phyloP scores from a whole-genome alignment of 2,888 invertebrate genomes.

The Rhabditophanes sp. region DNA sequence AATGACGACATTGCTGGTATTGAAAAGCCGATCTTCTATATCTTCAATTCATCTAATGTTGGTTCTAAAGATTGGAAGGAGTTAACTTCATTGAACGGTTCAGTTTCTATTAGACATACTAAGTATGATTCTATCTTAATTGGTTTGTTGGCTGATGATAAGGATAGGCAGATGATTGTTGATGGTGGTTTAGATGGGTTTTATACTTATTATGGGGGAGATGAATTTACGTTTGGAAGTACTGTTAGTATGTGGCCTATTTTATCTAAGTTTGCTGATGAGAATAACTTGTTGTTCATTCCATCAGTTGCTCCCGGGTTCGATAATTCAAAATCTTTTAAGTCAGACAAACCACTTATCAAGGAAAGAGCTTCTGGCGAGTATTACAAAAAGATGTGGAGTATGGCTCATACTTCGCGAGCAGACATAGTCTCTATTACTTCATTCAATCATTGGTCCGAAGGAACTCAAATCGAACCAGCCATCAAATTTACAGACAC shows the following conservation, averaged over 20 bases:
- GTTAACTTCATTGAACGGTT: conserved; percentile 42
- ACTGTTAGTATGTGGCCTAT: conserved; percentile 44
- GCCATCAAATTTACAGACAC: conserved; percentile 48
- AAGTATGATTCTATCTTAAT: conserved; percentile 53
- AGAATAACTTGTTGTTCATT: conserved; percentile 54
- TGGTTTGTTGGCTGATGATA: conserved; percentile 52
- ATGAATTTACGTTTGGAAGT: conserved; percentile 56
- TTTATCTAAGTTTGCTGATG: conserved; percentile 24
- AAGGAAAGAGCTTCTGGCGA: conserved; percentile 51
- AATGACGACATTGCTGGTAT: no score
- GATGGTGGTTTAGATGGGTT: conserved; percentile 51
- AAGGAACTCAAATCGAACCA: conserved; percentile 61
- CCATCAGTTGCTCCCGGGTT: conserved; percentile 59
- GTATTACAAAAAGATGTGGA: conserved; percentile 52
- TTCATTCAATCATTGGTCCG: conserved; percentile 62
- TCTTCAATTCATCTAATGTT: conserved; percentile 55
- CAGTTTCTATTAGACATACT: conserved; percentile 50
- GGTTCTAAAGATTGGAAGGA: conserved; percentile 49
- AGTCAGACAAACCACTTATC: conserved; percentile 52
- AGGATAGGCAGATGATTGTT: conserved; percentile 19
- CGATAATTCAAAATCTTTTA: conserved; percentile 54
- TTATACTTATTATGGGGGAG: conserved; percentile 56
- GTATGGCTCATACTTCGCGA: conserved; percentile 10
- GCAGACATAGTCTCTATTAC: conserved; percentile 53
- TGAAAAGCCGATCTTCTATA: conserved; percentile 52